Percentiles rank a stretch among this genome's conserved stretches.
Evolutionary conservation across 2,113 vertebrate genomes (phyloP).

Genomic region (Protobothrops flavoviridis): DNA sequence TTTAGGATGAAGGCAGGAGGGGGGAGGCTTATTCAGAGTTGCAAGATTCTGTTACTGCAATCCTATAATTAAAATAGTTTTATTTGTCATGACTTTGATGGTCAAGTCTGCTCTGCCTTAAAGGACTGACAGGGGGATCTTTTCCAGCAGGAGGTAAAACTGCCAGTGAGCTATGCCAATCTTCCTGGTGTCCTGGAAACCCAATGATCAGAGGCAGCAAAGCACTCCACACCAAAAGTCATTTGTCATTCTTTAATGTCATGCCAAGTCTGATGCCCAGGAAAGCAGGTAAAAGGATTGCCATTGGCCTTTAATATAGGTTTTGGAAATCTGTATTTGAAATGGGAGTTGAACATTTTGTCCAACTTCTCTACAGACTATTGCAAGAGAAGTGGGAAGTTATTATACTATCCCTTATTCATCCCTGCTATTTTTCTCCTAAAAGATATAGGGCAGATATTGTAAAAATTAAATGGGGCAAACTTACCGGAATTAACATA

Average conservation of each 20-base stretch:
- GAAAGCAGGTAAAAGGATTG: background rate
- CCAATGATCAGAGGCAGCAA: background rate
- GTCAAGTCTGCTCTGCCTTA: background rate
- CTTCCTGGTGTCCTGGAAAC: background rate
- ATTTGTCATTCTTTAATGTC: background rate
- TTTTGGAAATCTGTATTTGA: background rate
- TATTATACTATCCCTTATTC: background rate
- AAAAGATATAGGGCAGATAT: background rate
- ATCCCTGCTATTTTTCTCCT: background rate
- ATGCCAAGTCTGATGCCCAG: background rate
- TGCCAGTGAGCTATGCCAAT: background rate
- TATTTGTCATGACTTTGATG: background rate
- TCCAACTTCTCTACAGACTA: background rate
- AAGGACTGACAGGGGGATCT: background rate
- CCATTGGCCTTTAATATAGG: background rate
- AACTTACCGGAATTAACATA: background rate
- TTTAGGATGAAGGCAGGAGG: background rate
- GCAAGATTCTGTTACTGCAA: background rate
- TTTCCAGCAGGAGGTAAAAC: background rate
- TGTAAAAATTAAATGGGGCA: background rate
- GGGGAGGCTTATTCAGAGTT: background rate
- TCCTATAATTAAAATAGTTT: background rate
- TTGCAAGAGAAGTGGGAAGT: background rate
- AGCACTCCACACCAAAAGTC: background rate
- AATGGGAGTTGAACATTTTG: background rate